Percentiles rank a stretch among this genome's conserved stretches.
Evolutionary conservation across 53 echinoderm and acorn worm species (phyloP).

Genomic region (Hippasteria phrygiana): DNA sequence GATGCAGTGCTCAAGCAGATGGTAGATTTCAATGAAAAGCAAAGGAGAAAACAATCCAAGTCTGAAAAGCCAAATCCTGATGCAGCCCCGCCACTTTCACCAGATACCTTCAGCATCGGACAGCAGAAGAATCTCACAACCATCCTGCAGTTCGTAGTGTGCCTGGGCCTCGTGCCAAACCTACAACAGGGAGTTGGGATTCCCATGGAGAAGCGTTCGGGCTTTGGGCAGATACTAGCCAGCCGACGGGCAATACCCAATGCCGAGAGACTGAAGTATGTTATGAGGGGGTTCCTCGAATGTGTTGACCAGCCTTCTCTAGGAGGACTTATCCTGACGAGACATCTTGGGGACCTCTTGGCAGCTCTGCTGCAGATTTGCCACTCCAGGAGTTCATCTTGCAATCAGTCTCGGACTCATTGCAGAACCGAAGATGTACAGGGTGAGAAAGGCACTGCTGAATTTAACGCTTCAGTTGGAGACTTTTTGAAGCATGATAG

Average conservation of each 20-base stretch:
- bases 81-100: constrained; percentile 78
- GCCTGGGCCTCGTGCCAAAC: constrained; percentile 82
- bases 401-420: not conserved
- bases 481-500: not conserved
- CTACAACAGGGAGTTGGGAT: constrained; percentile 89
- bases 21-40: constrained; percentile 46
- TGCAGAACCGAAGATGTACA: not conserved
- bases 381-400: constrained; percentile 48
- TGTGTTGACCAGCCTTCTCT: constrained; percentile 79
- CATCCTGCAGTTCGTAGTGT: constrained; percentile 82
- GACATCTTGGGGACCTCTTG: constrained; percentile 87
- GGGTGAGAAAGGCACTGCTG: not conserved
- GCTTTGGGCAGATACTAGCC: constrained; percentile 70
- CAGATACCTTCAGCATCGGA: constrained; percentile 86
- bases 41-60: constrained; percentile 7
- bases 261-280: constrained; percentile 64
- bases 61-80: constrained; percentile 33
- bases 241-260: not conserved
- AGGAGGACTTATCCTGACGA: constrained; percentile 83
- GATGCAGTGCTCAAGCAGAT: constrained; percentile 47
- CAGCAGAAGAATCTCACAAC: constrained; percentile 79
- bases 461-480: not conserved
- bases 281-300: constrained; percentile 64
- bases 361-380: constrained; percentile 81
- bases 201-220: constrained; percentile 80